Percentiles rank a stretch among this genome's conserved stretches.
Conservation (phyloP, 92 coral and sea anemone species). For the Scolanthus callimorphus region DNA sequence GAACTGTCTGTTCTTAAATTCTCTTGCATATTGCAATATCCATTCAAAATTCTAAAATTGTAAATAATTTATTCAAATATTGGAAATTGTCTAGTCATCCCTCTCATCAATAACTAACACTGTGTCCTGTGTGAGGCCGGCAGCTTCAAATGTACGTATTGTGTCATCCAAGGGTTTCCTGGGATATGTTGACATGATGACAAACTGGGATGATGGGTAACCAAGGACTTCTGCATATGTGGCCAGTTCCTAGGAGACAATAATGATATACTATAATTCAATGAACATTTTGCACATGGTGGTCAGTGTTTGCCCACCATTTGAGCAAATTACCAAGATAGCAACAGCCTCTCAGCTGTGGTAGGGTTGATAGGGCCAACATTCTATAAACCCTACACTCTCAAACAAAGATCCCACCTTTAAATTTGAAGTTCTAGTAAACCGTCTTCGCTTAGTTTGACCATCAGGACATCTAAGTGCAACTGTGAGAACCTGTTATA, state of each 20-base stretch:
- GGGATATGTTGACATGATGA: conserved; percentile 64
- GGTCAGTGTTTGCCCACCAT: too few species aligned
- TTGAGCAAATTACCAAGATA: too few species aligned
- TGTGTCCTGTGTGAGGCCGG: conserved; percentile 69
- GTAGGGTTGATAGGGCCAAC: too few species aligned
- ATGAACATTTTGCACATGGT: too few species aligned
- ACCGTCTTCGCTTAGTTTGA: conserved; percentile 54
- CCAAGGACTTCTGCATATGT: conserved; percentile 65
- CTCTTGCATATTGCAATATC: too few species aligned
- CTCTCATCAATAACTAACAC: conserved; percentile 73
- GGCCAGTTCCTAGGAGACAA: conserved; percentile 31
- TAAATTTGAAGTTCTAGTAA: conserved; percentile 39
- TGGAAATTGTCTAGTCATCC: conserved; percentile 6
- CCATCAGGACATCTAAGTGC: conserved; percentile 75
- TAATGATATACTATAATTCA: background rate
- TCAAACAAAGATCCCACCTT: too few species aligned
- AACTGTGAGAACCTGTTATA: conserved; percentile 57
- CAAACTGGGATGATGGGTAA: conserved; percentile 42
- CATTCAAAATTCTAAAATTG: too few species aligned
- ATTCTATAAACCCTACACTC: too few species aligned
- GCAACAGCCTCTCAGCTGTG: too few species aligned
- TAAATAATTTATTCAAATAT: too few species aligned
- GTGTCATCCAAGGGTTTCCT: conserved; percentile 55
- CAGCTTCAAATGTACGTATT: conserved; percentile 49
- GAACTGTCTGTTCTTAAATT: too few species aligned